Evolutionary conservation across 2,113 vertebrate genomes (phyloP).

Genomic region (Glaucidium brasilianum): DNA sequence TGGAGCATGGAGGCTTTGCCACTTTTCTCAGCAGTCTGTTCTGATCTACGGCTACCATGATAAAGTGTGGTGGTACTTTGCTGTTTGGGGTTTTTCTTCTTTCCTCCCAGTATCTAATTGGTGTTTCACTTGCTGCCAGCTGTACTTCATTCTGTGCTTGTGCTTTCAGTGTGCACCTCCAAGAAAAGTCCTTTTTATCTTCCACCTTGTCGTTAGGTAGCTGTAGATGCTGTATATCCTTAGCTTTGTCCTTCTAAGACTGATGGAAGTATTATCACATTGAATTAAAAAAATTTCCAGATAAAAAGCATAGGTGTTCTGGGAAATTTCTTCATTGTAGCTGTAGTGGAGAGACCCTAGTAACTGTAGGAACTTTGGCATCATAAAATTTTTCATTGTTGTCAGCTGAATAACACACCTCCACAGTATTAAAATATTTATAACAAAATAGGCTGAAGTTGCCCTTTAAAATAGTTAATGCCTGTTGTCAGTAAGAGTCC

Average conservation of each 20-base stretch:
- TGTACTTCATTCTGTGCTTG: not conserved
- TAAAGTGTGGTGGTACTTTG: not conserved
- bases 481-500: not conserved
- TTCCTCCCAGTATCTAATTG: not conserved
- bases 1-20: not conserved
- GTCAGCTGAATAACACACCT: not conserved
- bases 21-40: not conserved
- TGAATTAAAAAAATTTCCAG: not conserved
- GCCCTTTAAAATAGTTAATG: not conserved
- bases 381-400: not conserved
- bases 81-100: not conserved
- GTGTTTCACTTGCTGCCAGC: not conserved
- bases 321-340: not conserved
- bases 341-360: not conserved
- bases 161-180: not conserved
- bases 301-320: not conserved
- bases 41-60: fast-evolving
- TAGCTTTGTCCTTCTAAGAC: not conserved
- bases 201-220: not conserved
- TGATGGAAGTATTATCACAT: not conserved
- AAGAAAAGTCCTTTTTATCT: not conserved
- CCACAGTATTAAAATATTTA: not conserved
- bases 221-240: not conserved
- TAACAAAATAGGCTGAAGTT: not conserved
- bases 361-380: not conserved